Percentiles rank a stretch among this genome's conserved stretches.
Conservation (phyloP, 2,113 vertebrate genomes). For the Apeltes quadracus region DNA sequence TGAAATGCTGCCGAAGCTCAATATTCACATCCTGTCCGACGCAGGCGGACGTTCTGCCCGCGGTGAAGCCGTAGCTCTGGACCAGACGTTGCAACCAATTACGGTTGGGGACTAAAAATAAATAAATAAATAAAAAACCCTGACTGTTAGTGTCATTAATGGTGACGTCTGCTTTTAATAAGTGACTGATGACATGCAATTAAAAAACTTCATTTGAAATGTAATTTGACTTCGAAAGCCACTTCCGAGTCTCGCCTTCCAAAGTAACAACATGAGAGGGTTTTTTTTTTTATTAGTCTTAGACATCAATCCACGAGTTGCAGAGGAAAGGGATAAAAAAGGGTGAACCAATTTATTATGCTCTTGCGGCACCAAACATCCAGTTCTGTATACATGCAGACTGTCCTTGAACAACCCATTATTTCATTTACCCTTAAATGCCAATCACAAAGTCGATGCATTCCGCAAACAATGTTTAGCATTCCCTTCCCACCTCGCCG, state of each 20-base stretch:
- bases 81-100: conserved; percentile 47
- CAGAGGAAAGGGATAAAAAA: conserved; percentile 9
- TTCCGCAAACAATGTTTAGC: conserved; percentile 41
- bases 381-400: neutral
- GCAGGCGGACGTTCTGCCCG: conserved; percentile 50
- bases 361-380: conserved; percentile 3
- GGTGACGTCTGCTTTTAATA: conserved; percentile 52
- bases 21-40: conserved; percentile 56
- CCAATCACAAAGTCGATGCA: conserved; percentile 34
- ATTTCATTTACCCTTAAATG: conserved; percentile 44
- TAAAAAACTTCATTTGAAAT: conserved; percentile 48
- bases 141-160: conserved; percentile 47
- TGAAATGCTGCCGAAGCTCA: conserved; percentile 57
- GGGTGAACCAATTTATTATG: neutral
- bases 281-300: conserved; percentile 7
- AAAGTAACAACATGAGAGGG: conserved; percentile 34
- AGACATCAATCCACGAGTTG: conserved; percentile 18
- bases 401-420: conserved; percentile 23
- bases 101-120: conserved; percentile 22
- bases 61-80: conserved; percentile 29
- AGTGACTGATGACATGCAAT: conserved; percentile 48
- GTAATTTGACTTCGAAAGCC: conserved; percentile 35
- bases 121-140: no score
- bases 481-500: conserved; percentile 24
- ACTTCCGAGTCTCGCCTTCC: conserved; percentile 20